Conservation (phyloP, 2,113 vertebrate species). For the Bubo scandiacus region DNA sequence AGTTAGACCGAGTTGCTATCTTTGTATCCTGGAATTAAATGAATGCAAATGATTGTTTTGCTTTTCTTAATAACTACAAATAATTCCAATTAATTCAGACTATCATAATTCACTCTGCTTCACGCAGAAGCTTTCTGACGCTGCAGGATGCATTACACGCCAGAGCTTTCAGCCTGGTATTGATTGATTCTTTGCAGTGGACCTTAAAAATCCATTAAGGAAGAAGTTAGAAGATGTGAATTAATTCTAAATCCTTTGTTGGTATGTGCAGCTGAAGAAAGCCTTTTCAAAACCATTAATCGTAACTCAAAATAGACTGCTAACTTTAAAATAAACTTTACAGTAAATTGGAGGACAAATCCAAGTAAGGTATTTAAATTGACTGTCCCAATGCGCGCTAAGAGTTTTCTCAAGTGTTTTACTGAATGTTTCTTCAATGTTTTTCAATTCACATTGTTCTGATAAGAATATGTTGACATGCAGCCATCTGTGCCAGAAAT, state of each 20-base stretch:
- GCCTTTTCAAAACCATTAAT: slow-evolving; percentile 62
- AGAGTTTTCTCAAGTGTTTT: neutral
- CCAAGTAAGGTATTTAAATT: neutral
- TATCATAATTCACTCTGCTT: neutral
- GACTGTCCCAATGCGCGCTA: neutral
- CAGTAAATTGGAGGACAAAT: slow-evolving; percentile 41
- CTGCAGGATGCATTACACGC: neutral
- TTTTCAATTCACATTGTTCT: neutral
- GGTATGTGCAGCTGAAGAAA: slow-evolving; percentile 35
- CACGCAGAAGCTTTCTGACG: neutral
- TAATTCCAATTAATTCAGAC: neutral
- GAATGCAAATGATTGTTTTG: neutral
- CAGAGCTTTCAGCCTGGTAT: slow-evolving; percentile 5
- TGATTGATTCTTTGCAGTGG: slow-evolving; percentile 69
- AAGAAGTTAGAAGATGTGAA: slow-evolving; percentile 63
- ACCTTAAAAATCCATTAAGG: slow-evolving; percentile 70
- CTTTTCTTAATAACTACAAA: neutral
- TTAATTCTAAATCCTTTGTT: slow-evolving; percentile 69
- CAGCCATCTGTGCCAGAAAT: neutral
- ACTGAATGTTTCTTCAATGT: neutral
- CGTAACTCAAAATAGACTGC: slow-evolving; percentile 54
- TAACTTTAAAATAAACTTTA: slow-evolving; percentile 46
- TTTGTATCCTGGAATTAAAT: neutral
- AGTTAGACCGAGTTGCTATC: neutral
- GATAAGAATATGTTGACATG: slow-evolving; percentile 20